Evolutionary conservation across 2,113 vertebrate genomes (phyloP).

Genomic region (Pristiophorus japonicus): DNA sequence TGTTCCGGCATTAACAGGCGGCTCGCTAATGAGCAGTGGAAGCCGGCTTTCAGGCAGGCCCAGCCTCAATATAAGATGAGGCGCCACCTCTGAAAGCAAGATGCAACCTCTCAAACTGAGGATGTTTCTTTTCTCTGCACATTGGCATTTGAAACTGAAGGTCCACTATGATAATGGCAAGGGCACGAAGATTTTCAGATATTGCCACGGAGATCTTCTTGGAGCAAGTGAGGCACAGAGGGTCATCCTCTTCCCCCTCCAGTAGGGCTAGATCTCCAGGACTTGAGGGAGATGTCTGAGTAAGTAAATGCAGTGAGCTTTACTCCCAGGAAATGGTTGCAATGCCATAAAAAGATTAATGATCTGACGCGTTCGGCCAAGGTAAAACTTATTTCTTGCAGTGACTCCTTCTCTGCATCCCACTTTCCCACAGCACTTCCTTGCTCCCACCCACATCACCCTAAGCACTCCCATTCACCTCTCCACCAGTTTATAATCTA

Average conservation of each 20-base stretch:
- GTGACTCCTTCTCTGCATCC: no score
- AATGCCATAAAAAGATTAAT: background rate
- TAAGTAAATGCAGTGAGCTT: background rate
- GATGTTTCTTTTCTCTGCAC: background rate
- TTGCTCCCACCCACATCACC: background rate
- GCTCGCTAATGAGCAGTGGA: background rate
- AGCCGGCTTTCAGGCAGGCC: background rate
- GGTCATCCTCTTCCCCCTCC: background rate
- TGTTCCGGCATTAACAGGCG: background rate
- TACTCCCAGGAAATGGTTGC: background rate
- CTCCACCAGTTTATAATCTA: background rate
- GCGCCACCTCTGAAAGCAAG: background rate
- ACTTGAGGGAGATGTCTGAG: background rate
- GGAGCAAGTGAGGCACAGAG: background rate
- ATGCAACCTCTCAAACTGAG: background rate
- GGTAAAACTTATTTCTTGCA: background rate
- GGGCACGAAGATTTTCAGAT: background rate
- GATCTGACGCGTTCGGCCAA: background rate
- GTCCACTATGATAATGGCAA: background rate
- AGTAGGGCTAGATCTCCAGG: background rate
- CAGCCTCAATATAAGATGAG: background rate
- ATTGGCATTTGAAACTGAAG: background rate
- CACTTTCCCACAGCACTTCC: background rate
- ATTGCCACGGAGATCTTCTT: background rate
- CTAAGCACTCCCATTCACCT: background rate